Evolutionary conservation across 2,888 invertebrate species (phyloP).

Genomic region (Xylota segnis): DNA sequence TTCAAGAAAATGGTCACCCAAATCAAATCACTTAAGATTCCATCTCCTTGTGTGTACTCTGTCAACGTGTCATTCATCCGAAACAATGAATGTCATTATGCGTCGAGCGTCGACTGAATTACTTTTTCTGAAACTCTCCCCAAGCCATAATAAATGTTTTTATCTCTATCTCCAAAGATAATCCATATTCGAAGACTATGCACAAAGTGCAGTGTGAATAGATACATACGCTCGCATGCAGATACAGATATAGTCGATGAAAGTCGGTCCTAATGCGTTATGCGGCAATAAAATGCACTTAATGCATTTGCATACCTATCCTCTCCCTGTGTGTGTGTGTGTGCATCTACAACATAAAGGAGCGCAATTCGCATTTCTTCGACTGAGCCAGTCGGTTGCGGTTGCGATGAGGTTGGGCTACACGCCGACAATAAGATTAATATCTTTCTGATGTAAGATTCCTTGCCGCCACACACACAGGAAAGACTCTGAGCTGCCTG

Average conservation of each 20-base stretch:
- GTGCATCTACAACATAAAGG: constrained; percentile 48
- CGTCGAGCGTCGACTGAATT: constrained; percentile 35
- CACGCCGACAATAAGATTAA: constrained; percentile 74
- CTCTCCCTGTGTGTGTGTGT: constrained; percentile 32
- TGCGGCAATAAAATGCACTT: constrained; percentile 82
- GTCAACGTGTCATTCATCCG: constrained; percentile 58
- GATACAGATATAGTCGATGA: constrained; percentile 44
- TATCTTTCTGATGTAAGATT: constrained; percentile 74
- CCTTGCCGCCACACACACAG: constrained; percentile 59
- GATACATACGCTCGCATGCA: constrained; percentile 6
- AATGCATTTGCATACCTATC: constrained; percentile 77
- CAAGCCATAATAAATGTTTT: constrained; percentile 37
- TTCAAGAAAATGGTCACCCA: neutral
- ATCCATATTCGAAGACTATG: constrained; percentile 52
- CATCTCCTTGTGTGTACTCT: constrained; percentile 4
- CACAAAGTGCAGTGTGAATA: constrained; percentile 11
- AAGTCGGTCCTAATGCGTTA: constrained; percentile 77
- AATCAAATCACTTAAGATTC: constrained; percentile 6
- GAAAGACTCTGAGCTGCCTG: neutral
- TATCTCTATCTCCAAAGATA: constrained; percentile 38
- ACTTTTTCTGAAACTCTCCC: constrained; percentile 28
- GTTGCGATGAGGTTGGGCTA: constrained; percentile 28
- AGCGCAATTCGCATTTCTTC: constrained; percentile 57
- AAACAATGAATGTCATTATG: constrained; percentile 62
- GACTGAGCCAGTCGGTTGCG: constrained; percentile 6